Evolutionary conservation across 2,113 vertebrate genomes (phyloP), one percentile per base, ranked within the genome.

Genomic region (Paracanthobrama guichenoti): DNA sequence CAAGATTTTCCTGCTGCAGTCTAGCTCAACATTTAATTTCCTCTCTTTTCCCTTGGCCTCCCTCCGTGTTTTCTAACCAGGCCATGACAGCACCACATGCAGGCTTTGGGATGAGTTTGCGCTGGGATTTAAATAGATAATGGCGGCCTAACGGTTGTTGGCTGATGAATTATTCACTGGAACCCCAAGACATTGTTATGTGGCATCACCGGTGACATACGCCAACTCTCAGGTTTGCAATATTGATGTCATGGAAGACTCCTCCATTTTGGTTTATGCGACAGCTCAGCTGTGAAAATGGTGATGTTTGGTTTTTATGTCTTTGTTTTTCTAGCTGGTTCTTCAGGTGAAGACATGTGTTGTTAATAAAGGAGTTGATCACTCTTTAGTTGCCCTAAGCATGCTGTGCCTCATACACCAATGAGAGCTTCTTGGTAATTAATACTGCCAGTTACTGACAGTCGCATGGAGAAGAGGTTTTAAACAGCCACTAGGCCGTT

Each of bases 101-200:
- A 85, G 76, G 79, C 46, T 60, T 66, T 67, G 48, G 84, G 83
- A 83, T 84, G 46, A 26, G 80, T 83, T 83, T 79, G 62, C 62
- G n/a, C 66, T 75, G 14, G 77, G 67, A 84, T 89, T 82, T 86
- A 82, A 71, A 87, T 86, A 64, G 84, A 87, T 84, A 84, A 79
- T 81, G 35, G 50, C 48, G 71, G 18, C 78, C 75, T 69, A 84
- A 46, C 28, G 74, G 64, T 86, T 78, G 50, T 77, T 87, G 60
- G 20, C 79, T 77, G 79, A 59, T 85, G 53, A 87, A 86, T 87
- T 79, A 89, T 89, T 86, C 64, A 87, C 26, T 35, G 4, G 62
- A 76, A 86, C 76, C 66, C 79, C 57, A 75, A 82, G 48, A 83
- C 60, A 79, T 66, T 79, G 84, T 79, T 84, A 57, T 35, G 35